Base-by-base conservation (phyloP, 2,113 vertebrate genomes). In the Lota lota region DNA sequence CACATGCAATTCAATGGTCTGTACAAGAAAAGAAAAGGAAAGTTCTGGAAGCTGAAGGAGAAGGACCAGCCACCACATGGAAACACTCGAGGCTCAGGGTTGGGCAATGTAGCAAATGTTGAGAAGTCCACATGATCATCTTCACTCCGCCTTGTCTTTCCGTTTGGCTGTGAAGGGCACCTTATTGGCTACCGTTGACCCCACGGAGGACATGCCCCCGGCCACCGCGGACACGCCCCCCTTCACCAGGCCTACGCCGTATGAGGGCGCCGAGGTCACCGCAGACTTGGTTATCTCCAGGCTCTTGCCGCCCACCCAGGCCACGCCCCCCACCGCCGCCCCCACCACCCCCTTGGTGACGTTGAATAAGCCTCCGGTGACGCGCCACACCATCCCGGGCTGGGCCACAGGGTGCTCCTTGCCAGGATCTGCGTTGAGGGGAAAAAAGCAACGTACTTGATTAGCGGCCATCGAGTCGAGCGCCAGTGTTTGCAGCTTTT, bases 241-340 rank as follows among this genome's bases (percentile, higher is more conserved):
- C 70, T 92, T 94, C 72, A 94, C 89, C 22, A 94, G 86, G 71
- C 91, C 87, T 17, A 90, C 90, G 0, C 93, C 92, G 76, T 88
- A 63, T 0, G 90, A 81, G 4, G 93, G 93, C 28, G 89, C 92
- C 0, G 89, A 82, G 66, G 83, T 90, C 19, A 94, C 92, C 0
- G 91, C 92, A 0, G 90, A 83, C 73, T 93, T 93, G 81, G 90
- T 92, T 69, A 92, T 86, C 73, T 92, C 92, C 64, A 92, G 69
- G 69, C 92, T 85, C 84, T 92, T 92, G 61, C 93, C 89, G 1
- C 93, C 93, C 21, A 94, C 86, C 93, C 93, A 94, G 73, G 85
- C 83, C 22, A 92, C 93, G 10, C 93, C 92, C 0, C 92, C 92
- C 20, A 92, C 90, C 0, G 93, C 93, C 0, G 93, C 93, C 0